Evolutionary conservation across 2,888 invertebrate genomes (phyloP).

Genomic region (Polydrusus cervinus): DNA sequence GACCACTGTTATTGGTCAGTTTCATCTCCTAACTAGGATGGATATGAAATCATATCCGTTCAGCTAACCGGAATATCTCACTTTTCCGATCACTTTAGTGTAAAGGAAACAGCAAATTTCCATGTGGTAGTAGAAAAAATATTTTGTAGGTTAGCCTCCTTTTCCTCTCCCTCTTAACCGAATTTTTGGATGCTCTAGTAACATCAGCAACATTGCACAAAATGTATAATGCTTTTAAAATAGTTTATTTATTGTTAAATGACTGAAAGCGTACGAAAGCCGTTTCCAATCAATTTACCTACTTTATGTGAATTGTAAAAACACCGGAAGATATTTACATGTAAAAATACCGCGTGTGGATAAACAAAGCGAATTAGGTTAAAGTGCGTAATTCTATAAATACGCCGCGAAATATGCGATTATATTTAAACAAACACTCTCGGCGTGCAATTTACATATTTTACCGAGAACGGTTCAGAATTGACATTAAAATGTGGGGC

Average conservation of each 20-base stretch:
- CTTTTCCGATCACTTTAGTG: too few species aligned
- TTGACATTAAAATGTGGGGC: conserved; percentile 39
- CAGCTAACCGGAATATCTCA: too few species aligned
- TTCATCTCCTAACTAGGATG: too few species aligned
- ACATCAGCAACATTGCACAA: too few species aligned
- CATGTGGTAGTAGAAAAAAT: too few species aligned
- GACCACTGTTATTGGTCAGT: too few species aligned
- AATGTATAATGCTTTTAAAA: too few species aligned
- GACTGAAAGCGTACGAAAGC: background rate
- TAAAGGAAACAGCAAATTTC: too few species aligned
- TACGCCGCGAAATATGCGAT: conserved; percentile 42
- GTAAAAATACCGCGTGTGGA: conserved; percentile 35
- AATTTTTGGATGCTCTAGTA: too few species aligned
- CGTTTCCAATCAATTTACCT: conserved; percentile 12
- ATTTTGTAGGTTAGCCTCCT: too few species aligned
- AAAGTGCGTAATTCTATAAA: conserved; percentile 42
- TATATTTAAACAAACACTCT: conserved; percentile 46
- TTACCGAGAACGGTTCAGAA: conserved; percentile 28
- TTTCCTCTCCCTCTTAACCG: too few species aligned
- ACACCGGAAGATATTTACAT: conserved; percentile 45
- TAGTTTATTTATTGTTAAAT: background rate
- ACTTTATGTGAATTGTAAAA: conserved; percentile 30
- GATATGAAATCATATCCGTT: too few species aligned
- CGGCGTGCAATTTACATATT: conserved; percentile 38
- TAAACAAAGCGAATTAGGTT: conserved; percentile 45